Percentiles rank a stretch among this genome's conserved stretches.
Evolutionary conservation across 2,888 invertebrate species (phyloP).

Genomic region (Chesias legatella): DNA sequence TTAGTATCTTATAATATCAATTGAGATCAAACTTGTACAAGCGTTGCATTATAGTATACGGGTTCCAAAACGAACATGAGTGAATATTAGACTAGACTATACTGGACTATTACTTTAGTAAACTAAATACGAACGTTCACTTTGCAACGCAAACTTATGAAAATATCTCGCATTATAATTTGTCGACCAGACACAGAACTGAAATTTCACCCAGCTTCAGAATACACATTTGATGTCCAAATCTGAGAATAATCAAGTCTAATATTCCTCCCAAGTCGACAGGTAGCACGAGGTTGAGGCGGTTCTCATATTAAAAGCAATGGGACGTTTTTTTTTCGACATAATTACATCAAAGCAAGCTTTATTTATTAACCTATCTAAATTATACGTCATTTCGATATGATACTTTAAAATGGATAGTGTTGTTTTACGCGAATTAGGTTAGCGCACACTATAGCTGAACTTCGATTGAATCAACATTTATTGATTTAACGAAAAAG

Average conservation of each 20-base stretch:
- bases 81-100: slow-evolving; percentile 25
- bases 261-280: slow-evolving; percentile 28
- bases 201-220: too few species aligned
- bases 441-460: slow-evolving; percentile 5
- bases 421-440: slow-evolving; percentile 1
- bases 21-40: slow-evolving; percentile 47
- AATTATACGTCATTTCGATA: slow-evolving; percentile 26
- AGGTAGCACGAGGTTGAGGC: slow-evolving; percentile 35
- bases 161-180: too few species aligned
- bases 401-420: slow-evolving; percentile 22
- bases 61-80: slow-evolving; percentile 14
- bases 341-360: slow-evolving; percentile 11
- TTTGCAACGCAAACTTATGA: too few species aligned
- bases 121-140: too few species aligned
- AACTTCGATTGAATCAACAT: neutral
- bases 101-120: neutral
- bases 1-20: slow-evolving; percentile 10
- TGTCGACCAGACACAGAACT: too few species aligned
- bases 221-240: too few species aligned
- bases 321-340: slow-evolving; percentile 39
- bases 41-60: slow-evolving; percentile 45
- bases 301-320: slow-evolving; percentile 34
- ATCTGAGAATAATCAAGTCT: slow-evolving; percentile 4
- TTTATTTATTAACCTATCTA: slow-evolving; percentile 7
- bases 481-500: too few species aligned